Evolutionary conservation across 2,113 vertebrate species (phyloP).

Genomic region (Pterocles gutturalis): DNA sequence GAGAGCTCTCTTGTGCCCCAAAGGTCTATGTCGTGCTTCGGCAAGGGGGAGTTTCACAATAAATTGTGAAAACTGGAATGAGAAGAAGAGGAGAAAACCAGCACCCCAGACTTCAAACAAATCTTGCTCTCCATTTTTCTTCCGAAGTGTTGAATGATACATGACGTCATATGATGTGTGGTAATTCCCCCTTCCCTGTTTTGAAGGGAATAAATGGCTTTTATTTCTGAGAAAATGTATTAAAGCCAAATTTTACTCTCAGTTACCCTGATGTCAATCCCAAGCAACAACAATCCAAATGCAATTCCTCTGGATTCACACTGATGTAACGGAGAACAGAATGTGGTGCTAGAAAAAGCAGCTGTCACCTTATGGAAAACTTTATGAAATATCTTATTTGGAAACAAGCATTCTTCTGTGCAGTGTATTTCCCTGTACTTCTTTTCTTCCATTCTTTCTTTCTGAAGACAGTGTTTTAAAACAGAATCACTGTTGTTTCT

Average conservation of each 20-base stretch:
- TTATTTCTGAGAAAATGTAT: slow-evolving; percentile 31
- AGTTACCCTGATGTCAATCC: not conserved
- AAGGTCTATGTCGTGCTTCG: not conserved
- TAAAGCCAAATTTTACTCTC: slow-evolving; percentile 28
- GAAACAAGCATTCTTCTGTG: slow-evolving; percentile 54
- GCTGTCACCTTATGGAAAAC: slow-evolving; percentile 70
- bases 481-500: slow-evolving; percentile 59
- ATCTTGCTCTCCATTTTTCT: not conserved
- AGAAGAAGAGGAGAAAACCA: not conserved
- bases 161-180: not conserved
- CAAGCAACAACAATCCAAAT: slow-evolving; percentile 4
- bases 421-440: not conserved
- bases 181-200: not conserved
- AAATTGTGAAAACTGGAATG: slow-evolving; percentile 11
- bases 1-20: not conserved
- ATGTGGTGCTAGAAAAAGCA: slow-evolving; percentile 50
- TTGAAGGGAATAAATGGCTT: not conserved
- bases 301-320: not conserved
- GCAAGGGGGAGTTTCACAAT: not conserved
- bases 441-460: slow-evolving; percentile 23
- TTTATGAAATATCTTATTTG: slow-evolving; percentile 64
- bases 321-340: not conserved
- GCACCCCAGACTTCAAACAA: not conserved
- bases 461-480: slow-evolving; percentile 14
- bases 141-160: not conserved